phyloP scores from a whole-genome alignment of 2,797 vertebrate genomes.

The Selene dorsalis region DNA sequence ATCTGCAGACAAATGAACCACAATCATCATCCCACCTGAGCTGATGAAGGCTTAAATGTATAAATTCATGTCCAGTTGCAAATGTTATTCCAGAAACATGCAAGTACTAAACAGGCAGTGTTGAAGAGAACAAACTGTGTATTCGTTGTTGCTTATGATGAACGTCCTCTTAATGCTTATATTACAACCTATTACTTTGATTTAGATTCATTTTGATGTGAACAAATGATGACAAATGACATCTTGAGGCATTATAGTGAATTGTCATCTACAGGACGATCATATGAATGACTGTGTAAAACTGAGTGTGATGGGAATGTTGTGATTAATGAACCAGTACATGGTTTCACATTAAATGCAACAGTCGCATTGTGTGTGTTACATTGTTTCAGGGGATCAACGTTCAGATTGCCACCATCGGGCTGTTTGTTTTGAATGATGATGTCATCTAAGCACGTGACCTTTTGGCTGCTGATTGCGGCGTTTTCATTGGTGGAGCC shows the following conservation, averaged over 20 bases:
- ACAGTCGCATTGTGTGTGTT: neutral
- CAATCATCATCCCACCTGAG: neutral
- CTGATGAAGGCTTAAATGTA: neutral
- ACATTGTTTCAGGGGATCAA: neutral
- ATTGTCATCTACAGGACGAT: neutral
- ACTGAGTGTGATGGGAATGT: neutral
- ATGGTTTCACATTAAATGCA: neutral
- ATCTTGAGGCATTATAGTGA: neutral
- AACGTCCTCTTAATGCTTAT: neutral
- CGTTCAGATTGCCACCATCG: neutral
- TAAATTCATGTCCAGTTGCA: neutral
- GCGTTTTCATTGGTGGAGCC: conserved; percentile 67
- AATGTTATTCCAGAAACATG: neutral
- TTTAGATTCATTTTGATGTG: neutral
- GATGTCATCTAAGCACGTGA: conserved; percentile 67
- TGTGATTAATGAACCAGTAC: too few relatives aligned
- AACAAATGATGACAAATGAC: neutral
- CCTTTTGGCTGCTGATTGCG: neutral
- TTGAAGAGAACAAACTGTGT: neutral
- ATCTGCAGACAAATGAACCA: neutral
- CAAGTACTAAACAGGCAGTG: neutral
- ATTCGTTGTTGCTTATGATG: neutral
- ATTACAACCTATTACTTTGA: neutral
- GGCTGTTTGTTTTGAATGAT: conserved; percentile 64
- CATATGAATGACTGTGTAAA: neutral